phyloP scores from a whole-genome alignment of 1,140 invertebrate genomes.

The Heliconius hewitsoni region DNA sequence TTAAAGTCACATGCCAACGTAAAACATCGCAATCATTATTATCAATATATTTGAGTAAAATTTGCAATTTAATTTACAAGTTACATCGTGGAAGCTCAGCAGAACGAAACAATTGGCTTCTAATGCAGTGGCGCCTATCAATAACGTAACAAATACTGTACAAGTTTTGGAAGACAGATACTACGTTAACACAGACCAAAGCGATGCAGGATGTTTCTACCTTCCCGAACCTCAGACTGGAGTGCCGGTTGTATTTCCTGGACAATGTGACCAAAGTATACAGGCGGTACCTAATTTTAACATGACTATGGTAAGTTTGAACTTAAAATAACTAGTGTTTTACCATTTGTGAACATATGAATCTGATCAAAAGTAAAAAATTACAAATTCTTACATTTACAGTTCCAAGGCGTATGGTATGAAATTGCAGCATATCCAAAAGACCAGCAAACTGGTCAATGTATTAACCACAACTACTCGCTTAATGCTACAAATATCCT shows the following conservation, averaged over 20 bases:
- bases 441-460: constrained; percentile 53
- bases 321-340: background rate
- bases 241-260: constrained; percentile 58
- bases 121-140: constrained; percentile 44
- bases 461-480: constrained; percentile 57
- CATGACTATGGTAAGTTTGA: constrained; percentile 44
- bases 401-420: constrained; percentile 44
- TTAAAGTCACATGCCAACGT: too few species aligned
- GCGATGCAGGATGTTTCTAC: constrained; percentile 61
- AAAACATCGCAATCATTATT: too few species aligned
- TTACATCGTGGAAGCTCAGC: constrained; percentile 35
- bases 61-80: constrained; percentile 29
- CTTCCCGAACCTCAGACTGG: constrained; percentile 57
- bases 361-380: background rate
- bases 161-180: constrained; percentile 55
- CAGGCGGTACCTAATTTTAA: constrained; percentile 54
- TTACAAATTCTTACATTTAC: background rate
- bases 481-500: constrained; percentile 36
- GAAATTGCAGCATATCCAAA: constrained; percentile 65
- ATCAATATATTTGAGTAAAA: background rate
- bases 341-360: background rate
- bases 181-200: constrained; percentile 50
- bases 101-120: constrained; percentile 35
- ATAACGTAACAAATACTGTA: constrained; percentile 44
- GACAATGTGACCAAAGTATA: constrained; percentile 59